Evolutionary conservation across 2,888 invertebrate species (phyloP).

Genomic region (Oxystoma pomonae): DNA sequence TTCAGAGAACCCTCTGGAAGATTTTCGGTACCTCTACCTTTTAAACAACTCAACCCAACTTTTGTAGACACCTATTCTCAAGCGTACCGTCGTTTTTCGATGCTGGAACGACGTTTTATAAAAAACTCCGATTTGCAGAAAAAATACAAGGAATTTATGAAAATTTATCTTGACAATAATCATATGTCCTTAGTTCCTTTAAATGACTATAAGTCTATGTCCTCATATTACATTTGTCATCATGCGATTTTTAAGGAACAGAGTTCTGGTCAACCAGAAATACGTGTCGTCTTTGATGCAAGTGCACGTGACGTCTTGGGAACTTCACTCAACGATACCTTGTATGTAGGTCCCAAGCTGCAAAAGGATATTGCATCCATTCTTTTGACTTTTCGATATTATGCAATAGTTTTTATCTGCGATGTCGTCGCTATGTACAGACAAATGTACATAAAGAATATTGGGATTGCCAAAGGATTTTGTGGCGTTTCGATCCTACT

Average conservation of each 20-base stretch:
- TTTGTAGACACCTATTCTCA: not conserved
- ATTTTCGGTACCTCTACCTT: not conserved
- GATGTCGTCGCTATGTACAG: too few species aligned
- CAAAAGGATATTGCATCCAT: too few species aligned
- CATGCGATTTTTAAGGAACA: conserved; percentile 4
- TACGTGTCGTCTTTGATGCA: conserved; percentile 1
- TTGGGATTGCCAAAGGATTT: too few species aligned
- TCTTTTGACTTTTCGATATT: too few species aligned
- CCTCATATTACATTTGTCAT: not conserved
- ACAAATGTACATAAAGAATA: too few species aligned
- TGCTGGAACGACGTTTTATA: not conserved
- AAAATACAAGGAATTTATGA: not conserved
- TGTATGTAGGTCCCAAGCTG: too few species aligned
- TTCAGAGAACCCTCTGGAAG: not conserved
- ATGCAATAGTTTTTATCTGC: too few species aligned
- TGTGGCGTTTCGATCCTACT: too few species aligned
- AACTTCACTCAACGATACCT: too few species aligned
- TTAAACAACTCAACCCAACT: not conserved
- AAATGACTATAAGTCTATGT: not conserved
- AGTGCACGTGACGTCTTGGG: not conserved
- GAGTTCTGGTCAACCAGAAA: not conserved
- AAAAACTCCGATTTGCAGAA: not conserved
- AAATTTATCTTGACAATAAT: not conserved
- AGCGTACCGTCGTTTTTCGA: not conserved
- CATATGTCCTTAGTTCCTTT: not conserved